Evolutionary conservation across 2,797 vertebrate genomes (phyloP), one percentile per base, ranked within the genome.

Genomic region (Fistularia commersonii): DNA sequence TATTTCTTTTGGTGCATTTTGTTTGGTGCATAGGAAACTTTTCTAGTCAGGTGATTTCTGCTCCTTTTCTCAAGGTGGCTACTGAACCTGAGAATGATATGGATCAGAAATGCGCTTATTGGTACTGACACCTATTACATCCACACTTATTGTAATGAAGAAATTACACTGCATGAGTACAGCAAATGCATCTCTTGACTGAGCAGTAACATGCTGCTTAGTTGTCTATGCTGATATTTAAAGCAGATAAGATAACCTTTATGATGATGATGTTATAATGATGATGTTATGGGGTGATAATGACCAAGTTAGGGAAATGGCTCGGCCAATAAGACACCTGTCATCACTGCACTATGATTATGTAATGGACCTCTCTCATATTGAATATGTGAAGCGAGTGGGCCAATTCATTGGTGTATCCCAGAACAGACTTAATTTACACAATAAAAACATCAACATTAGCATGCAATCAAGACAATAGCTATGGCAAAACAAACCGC

Each of bases 271-370:
- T n/a, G n/a, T n/a, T n/a, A n/a, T n/a, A n/a, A n/a, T n/a, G n/a
- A n/a, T 74, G 79, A 81, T 85, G 77, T 77, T 77, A 58, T 61
- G 79, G 77, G 80, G 79, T 72, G 84, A 86, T 86, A 84, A 84
- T 84, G 80, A 86, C 71, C 75, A 56, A 38, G 66, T 52, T 8
- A 36, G 47, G 59, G 62, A 82, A 84, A 85, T 86, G 83, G 72
- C 74, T 71, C 67, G 69, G 72, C 56, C 65, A 41, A 67, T 54
- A 68, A 58, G 68, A 79, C 76, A 79, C 72, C 70, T 76, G 72
- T 76, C 74, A 83, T 82, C 72, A 73, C 54, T 36, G 53, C 37
- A 8, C 54, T 51, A 45, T 63, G 71, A 74, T 85, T 80, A 83
- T 77, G 72, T 80, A 81, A 83, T 63, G 54, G 63, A 69, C 57